A percentile compares a stretch with the other conserved stretches of the same genome.
Evolutionary conservation across 2,888 invertebrate species (phyloP).

Genomic region (Synanthedon andrenaeformis): DNA sequence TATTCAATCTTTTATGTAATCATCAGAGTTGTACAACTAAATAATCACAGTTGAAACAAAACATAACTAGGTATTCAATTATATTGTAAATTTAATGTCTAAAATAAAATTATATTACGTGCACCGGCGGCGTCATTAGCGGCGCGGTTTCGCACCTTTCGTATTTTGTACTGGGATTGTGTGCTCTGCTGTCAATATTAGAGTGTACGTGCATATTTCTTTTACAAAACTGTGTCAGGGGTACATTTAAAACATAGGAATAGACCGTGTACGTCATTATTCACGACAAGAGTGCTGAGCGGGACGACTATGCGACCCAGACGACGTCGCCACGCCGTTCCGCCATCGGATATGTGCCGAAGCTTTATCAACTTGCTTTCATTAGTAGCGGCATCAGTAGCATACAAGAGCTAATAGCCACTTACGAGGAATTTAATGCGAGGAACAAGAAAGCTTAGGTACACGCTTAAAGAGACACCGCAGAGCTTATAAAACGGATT

Average conservation of each 20-base stretch:
- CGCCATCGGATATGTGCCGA: background rate
- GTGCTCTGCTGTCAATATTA: slow-evolving; percentile 52
- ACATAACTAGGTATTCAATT: slow-evolving; percentile 44
- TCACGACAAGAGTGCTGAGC: too few relatives aligned
- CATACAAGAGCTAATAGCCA: background rate
- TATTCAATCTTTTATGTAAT: slow-evolving; percentile 70
- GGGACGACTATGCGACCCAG: background rate
- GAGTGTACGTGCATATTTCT: slow-evolving; percentile 10
- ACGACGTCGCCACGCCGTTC: background rate
- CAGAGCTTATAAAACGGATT: slow-evolving; percentile 33
- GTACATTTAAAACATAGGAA: background rate
- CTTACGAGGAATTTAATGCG: background rate
- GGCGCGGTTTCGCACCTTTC: slow-evolving; percentile 9
- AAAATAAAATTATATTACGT: slow-evolving; percentile 38
- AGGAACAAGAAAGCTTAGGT: slow-evolving; percentile 2
- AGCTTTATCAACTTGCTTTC: background rate
- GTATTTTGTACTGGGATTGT: slow-evolving; percentile 53
- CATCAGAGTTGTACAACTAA: slow-evolving; percentile 72
- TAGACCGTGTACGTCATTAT: too few relatives aligned
- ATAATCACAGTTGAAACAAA: slow-evolving; percentile 73
- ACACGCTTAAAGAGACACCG: slow-evolving; percentile 23
- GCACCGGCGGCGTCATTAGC: slow-evolving; percentile 15
- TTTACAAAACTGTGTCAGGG: background rate
- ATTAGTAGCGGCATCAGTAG: background rate
- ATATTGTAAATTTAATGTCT: slow-evolving; percentile 34